phyloP scores from a whole-genome alignment of 2,113 vertebrate species.

The Zapornia atra region DNA sequence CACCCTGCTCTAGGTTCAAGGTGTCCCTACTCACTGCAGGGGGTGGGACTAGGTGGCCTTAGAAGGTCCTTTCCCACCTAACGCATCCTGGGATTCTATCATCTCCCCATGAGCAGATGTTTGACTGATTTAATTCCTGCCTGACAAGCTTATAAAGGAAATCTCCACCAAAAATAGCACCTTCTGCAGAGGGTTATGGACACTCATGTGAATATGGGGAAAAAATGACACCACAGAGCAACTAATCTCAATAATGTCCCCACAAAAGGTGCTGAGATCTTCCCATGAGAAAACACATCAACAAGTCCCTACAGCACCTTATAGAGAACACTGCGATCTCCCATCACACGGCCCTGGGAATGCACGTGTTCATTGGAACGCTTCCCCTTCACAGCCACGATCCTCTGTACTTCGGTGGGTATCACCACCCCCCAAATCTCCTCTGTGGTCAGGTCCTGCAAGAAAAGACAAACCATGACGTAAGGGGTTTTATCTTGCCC shows the following conservation, averaged over 20 bases:
- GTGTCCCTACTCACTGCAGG: no score
- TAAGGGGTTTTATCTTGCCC: background rate
- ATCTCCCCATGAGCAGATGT: background rate
- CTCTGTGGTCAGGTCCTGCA: slow-evolving; percentile 90
- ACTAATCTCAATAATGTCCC: rapidly evolving
- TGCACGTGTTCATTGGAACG: slow-evolving; percentile 93
- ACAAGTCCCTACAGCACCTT: slow-evolving; percentile 79
- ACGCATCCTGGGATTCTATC: background rate
- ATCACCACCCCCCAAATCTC: slow-evolving; percentile 91
- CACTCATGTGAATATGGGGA: background rate
- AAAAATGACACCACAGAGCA: background rate
- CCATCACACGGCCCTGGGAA: slow-evolving; percentile 97
- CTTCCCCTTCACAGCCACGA: slow-evolving; percentile 91
- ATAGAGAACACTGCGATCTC: slow-evolving; percentile 97
- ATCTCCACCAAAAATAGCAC: background rate
- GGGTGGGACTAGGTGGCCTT: no score
- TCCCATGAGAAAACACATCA: rapidly evolving
- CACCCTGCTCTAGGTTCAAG: no score
- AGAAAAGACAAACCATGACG: rapidly evolving
- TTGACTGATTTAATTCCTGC: background rate
- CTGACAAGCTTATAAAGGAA: background rate
- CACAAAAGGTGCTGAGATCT: background rate
- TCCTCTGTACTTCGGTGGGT: slow-evolving; percentile 87
- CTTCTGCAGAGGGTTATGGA: background rate
- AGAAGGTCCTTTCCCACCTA: no score